A percentile compares a stretch with the other conserved stretches of the same genome.
These are phyloP conservation scores for Gymnocypris eckloni DNA, from an alignment of 2,797 vertebrate species.

Conservation along the genomic window DNA sequence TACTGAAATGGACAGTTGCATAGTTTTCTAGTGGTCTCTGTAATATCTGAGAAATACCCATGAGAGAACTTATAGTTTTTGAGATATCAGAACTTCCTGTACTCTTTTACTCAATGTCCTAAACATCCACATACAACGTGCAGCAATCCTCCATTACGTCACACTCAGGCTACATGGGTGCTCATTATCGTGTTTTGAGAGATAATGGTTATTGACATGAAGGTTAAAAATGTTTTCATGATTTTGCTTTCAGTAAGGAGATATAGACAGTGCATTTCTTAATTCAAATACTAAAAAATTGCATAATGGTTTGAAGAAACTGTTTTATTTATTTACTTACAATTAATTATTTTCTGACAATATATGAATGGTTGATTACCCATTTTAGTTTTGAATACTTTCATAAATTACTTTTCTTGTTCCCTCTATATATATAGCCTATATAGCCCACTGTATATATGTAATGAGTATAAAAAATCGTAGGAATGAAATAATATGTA, in stretches of 20 bases:
- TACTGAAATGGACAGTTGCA: not conserved
- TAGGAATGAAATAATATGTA: too few species aligned
- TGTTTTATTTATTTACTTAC: not conserved
- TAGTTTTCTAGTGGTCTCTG: not conserved
- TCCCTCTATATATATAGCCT: too few species aligned
- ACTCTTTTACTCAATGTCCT: constrained; percentile 24
- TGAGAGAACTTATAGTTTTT: constrained; percentile 12
- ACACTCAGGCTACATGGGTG: not conserved
- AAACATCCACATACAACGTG: constrained; percentile 12
- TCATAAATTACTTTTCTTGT: not conserved
- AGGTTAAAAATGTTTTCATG: not conserved
- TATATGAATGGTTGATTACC: not conserved
- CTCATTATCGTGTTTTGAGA: constrained; percentile 6
- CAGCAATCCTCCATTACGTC: constrained; percentile 18
- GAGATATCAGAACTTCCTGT: constrained; percentile 32
- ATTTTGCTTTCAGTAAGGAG: not conserved
- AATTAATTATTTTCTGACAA: not conserved
- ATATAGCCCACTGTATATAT: too few species aligned
- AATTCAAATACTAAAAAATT: not conserved
- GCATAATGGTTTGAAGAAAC: not conserved
- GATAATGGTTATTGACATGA: constrained; percentile 9
- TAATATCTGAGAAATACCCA: not conserved
- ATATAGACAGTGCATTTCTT: not conserved
- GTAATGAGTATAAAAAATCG: too few species aligned
- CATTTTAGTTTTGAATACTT: not conserved